phyloP scores from a whole-genome alignment of 1,140 invertebrate species.

The Zaprionus tsacasi region DNA sequence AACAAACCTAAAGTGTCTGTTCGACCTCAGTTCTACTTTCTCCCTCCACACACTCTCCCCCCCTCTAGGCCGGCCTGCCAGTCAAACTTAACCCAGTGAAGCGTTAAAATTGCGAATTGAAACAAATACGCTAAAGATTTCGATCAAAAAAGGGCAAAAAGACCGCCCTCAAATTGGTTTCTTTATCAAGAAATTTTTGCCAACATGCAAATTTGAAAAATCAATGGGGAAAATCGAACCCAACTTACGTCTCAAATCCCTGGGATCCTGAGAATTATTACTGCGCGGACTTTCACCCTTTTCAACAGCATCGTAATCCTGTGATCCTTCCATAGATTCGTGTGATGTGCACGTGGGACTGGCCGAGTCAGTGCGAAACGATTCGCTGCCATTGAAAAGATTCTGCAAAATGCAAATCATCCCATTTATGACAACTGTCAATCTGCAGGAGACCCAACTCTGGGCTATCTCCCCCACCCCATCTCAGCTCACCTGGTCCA shows the following conservation, averaged over 20 bases:
- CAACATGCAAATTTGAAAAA: constrained; percentile 71
- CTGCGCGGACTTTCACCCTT: constrained; percentile 84
- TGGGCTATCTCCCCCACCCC: too few species aligned
- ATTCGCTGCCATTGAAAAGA: constrained; percentile 84
- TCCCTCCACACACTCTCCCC: background rate
- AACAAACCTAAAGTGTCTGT: constrained; percentile 5
- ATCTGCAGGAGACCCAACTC: constrained; percentile 40
- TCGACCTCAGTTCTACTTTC: constrained; percentile 6
- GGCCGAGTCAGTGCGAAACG: constrained; percentile 84
- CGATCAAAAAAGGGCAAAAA: constrained; percentile 62
- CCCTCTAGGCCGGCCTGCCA: constrained; percentile 60
- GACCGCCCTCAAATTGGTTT: constrained; percentile 22
- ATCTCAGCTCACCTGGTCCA: constrained; percentile 81
- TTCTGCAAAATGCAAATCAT: constrained; percentile 65
- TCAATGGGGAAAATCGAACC: constrained; percentile 47
- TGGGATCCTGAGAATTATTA: constrained; percentile 84
- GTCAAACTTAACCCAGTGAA: constrained; percentile 79
- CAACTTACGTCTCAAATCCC: constrained; percentile 84
- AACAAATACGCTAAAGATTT: constrained; percentile 76
- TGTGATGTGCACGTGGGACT: constrained; percentile 84
- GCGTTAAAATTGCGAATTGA: constrained; percentile 83
- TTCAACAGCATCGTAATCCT: constrained; percentile 84
- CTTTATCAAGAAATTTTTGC: constrained; percentile 69
- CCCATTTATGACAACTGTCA: constrained; percentile 77
- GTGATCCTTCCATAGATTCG: constrained; percentile 84